Evolutionary conservation across 2,888 invertebrate genomes (phyloP).

Genomic region (Conomelus anceps): DNA sequence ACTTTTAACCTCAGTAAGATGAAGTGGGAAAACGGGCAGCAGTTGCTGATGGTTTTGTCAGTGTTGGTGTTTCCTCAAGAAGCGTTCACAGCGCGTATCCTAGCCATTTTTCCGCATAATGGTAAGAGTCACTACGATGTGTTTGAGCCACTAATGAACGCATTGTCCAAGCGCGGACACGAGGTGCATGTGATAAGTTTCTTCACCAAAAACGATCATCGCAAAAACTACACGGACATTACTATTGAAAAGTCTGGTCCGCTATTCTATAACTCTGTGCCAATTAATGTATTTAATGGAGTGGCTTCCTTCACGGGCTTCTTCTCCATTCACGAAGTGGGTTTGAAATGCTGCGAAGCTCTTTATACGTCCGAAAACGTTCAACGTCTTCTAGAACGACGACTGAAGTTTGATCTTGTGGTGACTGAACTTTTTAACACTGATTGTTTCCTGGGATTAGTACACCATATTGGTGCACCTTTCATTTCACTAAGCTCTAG

Average conservation of each 20-base stretch:
- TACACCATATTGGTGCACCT: conserved; percentile 31
- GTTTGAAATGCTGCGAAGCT: conserved; percentile 23
- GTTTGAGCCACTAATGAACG: conserved; percentile 33
- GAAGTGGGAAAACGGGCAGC: background rate
- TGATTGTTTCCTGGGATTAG: conserved; percentile 36
- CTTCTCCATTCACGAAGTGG: conserved; percentile 22
- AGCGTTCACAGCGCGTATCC: conserved; percentile 28
- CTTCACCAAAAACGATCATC: conserved; percentile 30
- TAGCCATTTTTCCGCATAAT: conserved; percentile 35
- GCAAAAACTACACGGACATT: conserved; percentile 35
- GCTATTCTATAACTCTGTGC: conserved; percentile 24
- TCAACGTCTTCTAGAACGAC: conserved; percentile 5
- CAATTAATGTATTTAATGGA: conserved; percentile 24
- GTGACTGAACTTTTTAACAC: conserved; percentile 36
- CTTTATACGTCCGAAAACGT: conserved; percentile 21
- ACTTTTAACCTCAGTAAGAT: no score
- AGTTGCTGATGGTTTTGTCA: background rate
- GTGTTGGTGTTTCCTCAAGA: background rate
- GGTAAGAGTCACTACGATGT: conserved; percentile 36
- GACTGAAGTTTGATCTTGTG: conserved; percentile 34
- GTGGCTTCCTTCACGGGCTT: conserved; percentile 22
- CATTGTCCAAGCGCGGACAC: conserved; percentile 37
- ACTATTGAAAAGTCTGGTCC: conserved; percentile 32
- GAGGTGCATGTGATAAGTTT: conserved; percentile 36
- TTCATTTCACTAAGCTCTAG: conserved; percentile 29